These are phyloP conservation scores for Brachyrhaphis roseni DNA, from an alignment of 2,797 vertebrate species.

Conservation along the genomic window DNA sequence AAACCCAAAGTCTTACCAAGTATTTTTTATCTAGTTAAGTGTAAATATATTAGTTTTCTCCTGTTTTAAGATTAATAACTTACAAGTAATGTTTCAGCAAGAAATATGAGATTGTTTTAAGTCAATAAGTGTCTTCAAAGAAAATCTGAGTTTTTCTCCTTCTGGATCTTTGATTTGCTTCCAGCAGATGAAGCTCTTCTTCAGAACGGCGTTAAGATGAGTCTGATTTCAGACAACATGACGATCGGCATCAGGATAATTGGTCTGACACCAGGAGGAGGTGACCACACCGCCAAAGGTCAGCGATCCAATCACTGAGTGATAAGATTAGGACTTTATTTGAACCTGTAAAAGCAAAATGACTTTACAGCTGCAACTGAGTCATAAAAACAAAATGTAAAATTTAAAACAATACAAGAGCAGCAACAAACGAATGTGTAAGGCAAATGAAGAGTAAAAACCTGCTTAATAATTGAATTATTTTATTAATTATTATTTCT, in stretches of 20 bases:
- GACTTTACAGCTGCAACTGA: background rate
- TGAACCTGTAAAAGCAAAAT: background rate
- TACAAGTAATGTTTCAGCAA: no score
- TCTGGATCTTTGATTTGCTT: background rate
- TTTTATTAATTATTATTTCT: no score
- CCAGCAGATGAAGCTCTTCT: background rate
- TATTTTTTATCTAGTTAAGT: no score
- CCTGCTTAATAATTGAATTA: background rate
- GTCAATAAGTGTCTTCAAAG: background rate
- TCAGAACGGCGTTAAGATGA: background rate
- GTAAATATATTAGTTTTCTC: no score
- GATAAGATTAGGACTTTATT: background rate
- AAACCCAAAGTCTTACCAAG: no score
- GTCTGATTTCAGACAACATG: background rate
- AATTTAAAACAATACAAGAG: background rate
- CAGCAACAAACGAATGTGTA: background rate
- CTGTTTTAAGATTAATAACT: no score
- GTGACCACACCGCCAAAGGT: slow-evolving; percentile 11
- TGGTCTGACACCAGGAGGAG: background rate
- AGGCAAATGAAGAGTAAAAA: background rate
- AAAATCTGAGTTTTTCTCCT: background rate
- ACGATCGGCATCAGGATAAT: slow-evolving; percentile 1
- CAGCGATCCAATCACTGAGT: slow-evolving; percentile 1
- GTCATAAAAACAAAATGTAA: background rate
- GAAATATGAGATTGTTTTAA: no score